A percentile compares a stretch with the other conserved stretches of the same genome.
phyloP scores from a whole-genome alignment of 2,888 invertebrate species.

The Venusia cambrica region DNA sequence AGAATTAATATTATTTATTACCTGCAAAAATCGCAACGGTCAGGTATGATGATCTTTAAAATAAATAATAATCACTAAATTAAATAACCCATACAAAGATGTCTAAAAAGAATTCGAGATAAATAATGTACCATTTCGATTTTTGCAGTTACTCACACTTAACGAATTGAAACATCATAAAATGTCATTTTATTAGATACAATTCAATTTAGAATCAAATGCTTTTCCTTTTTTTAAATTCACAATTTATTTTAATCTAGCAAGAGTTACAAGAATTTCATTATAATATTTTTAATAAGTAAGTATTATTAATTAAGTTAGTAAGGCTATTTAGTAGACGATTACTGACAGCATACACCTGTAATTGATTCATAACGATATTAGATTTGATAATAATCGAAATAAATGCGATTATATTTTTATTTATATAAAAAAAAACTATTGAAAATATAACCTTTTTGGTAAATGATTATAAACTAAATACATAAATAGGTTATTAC shows the following conservation, averaged over 20 bases:
- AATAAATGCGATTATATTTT: no score
- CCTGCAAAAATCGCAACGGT: constrained; percentile 15
- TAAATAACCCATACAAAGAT: no score
- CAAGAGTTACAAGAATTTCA: constrained; percentile 62
- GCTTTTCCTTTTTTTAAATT: constrained; percentile 71
- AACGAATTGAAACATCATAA: constrained; percentile 56
- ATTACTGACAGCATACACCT: constrained; percentile 49
- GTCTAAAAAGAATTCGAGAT: constrained; percentile 10
- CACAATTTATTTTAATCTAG: constrained; percentile 69
- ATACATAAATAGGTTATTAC: constrained; percentile 3
- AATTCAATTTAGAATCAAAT: constrained; percentile 78
- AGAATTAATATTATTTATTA: constrained; percentile 14
- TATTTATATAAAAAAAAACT: constrained; percentile 12
- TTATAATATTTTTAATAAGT: constrained; percentile 57
- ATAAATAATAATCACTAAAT: no score
- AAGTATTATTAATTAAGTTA: constrained; percentile 69
- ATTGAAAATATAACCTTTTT: constrained; percentile 7
- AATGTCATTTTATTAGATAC: constrained; percentile 77
- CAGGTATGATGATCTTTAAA: no score
- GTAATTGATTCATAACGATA: constrained; percentile 47
- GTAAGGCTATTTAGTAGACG: constrained; percentile 77
- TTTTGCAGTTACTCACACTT: constrained; percentile 9
- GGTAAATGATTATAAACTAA: constrained; percentile 14
- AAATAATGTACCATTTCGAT: constrained; percentile 11
- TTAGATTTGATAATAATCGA: no score